Percentiles rank a stretch among this genome's conserved stretches.
These are phyloP conservation scores for Triplophysa bombifrons DNA, from an alignment of 2,797 vertebrate genomes.

Conservation along the genomic window DNA sequence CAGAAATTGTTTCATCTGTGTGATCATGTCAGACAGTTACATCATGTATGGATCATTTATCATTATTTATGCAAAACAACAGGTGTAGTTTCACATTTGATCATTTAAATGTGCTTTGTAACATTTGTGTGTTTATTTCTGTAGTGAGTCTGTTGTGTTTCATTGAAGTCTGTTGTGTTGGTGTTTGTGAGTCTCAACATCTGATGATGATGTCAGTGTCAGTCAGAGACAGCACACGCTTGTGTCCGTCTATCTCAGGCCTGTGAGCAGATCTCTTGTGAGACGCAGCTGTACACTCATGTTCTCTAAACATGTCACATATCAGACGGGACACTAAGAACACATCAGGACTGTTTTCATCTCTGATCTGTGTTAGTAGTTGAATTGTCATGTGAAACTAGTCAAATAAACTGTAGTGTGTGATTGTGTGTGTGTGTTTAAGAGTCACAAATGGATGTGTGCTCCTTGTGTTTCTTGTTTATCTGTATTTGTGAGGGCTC, in stretches of 20 bases:
- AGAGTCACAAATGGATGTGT: no score
- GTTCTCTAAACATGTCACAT: neutral
- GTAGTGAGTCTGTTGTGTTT: neutral
- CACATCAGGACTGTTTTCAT: no score
- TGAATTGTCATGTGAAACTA: no score
- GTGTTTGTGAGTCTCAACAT: neutral
- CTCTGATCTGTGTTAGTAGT: no score
- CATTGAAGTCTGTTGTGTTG: neutral
- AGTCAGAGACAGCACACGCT: neutral
- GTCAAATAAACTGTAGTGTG: no score
- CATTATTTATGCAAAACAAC: neutral
- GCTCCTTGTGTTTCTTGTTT: neutral
- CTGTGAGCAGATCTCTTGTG: no score
- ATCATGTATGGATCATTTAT: neutral
- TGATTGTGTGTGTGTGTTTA: no score
- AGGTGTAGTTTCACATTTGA: neutral
- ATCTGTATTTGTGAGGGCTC: neutral
- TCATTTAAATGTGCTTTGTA: neutral
- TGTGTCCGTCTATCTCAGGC: neutral
- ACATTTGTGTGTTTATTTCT: neutral
- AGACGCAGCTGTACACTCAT: neutral
- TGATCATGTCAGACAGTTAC: neutral
- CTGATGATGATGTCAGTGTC: constrained; percentile 6
- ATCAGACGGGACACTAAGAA: neutral
- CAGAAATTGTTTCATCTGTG: neutral